Evolutionary conservation across 2,113 vertebrate species (phyloP).

Genomic region (Silurus meridionalis): DNA sequence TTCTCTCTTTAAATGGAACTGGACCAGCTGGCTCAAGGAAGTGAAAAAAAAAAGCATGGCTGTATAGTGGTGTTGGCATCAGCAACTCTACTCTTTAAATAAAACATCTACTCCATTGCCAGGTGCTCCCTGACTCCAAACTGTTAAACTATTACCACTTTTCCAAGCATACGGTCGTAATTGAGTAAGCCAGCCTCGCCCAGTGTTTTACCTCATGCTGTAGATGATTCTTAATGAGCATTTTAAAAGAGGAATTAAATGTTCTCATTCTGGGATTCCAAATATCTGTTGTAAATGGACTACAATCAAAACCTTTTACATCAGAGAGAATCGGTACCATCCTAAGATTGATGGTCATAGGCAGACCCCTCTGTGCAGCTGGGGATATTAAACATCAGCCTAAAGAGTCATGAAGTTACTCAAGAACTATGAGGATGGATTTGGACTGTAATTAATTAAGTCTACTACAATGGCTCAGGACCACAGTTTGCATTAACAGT

Average conservation of each 20-base stretch:
- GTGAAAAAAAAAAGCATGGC: neutral
- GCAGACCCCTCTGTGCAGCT: too few species aligned
- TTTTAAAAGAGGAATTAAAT: neutral
- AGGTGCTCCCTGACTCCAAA: conserved; percentile 6
- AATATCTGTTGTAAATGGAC: neutral
- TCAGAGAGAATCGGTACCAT: neutral
- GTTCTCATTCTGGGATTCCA: conserved; percentile 1
- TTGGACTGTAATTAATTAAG: too few species aligned
- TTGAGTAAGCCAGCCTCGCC: neutral
- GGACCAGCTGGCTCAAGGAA: conserved; percentile 3
- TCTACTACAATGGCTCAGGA: too few species aligned
- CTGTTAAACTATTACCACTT: conserved; percentile 19
- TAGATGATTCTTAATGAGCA: conserved; percentile 12
- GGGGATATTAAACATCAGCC: too few species aligned
- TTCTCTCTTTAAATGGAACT: neutral
- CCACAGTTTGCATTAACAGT: too few species aligned
- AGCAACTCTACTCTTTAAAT: conserved; percentile 29
- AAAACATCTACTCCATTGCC: neutral
- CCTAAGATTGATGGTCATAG: neutral
- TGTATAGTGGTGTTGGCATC: neutral
- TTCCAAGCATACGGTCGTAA: conserved; percentile 10
- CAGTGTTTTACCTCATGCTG: conserved; percentile 15
- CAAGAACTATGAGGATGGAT: too few species aligned
- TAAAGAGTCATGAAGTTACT: too few species aligned
- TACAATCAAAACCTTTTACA: neutral